Base-by-base conservation (phyloP, 2,797 vertebrate species). In the Cuculus canorus region DNA sequence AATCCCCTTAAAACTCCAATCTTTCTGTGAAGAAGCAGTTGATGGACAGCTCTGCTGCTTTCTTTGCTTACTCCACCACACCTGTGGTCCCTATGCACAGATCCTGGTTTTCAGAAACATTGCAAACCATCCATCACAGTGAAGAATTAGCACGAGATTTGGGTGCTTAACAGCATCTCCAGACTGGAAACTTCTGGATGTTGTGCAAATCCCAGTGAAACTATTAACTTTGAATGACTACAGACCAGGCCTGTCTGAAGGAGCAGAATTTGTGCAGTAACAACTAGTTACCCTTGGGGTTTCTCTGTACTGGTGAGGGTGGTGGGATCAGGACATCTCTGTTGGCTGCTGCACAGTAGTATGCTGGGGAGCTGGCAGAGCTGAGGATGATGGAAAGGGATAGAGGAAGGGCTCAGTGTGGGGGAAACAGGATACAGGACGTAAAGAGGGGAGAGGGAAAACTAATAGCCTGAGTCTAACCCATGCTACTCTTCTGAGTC, bases 221-320 rank as follows among this genome's bases (percentile, higher is more conserved):
- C 71, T 54, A 47, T 33, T 77, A 77, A 66, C 30, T 47, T 69
- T 1, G 1, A 25, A 25, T 28, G 4, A 7, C 24, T 28, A 25
- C 32, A 11, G n/a, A 48, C 9, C 23, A 52, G 39, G 17, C 6
- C 16, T 69, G 12, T 18, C 57, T 48, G 35, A 35, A 88, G n/a
- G 8, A 88, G 33, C 14, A 48, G 66, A 32, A 76, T 59, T 82
- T 37, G 17, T 70, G 17, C 7, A 30, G 73, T 53, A 25, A 25
- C 8, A 7, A 25, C 27, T n/a, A 18, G 30, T 7, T 63, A 48
- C 12, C 21, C 59, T 19, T 0, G 1, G 45, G 27, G 53, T 65
- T 86, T 65, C 61, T 86, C 41, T 33, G 32, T 0, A 0, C 33
- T 63, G 59, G 6, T 25, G 9, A 25, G 9, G 17, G 47, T 0